Base-by-base conservation (phyloP, 2,888 invertebrate species). In the Resseliella maxima region DNA sequence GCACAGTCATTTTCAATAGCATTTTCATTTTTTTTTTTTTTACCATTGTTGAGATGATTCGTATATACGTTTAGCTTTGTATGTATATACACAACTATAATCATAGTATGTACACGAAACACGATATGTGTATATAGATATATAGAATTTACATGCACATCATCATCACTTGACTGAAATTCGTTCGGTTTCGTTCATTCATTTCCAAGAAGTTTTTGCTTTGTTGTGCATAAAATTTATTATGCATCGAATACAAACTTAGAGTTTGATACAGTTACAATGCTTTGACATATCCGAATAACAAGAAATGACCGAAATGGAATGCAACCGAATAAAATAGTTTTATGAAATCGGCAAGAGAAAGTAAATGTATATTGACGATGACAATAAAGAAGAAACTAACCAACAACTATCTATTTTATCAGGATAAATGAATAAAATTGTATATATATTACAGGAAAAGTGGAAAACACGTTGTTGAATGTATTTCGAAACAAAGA, bases 381-480 rank as follows among this genome's bases (percentile, higher is more conserved):
- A 50, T 18, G 18, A 50, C 8, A 18, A 18, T 2, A 18, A 18
- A 8, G 46, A 50, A 8, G 46, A 50, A 50, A 18, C 12, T 12
- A 41, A 41, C 41, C 18, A 59, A 59, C 24, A 6, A 24, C 59
- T 24, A 24, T 59, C 59, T 59, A n/a, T 59, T 59, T 59, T 59
- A 72, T 72, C 31, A 0, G 31, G 72, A 72, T 72, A 72, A 72
- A n/a, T 72, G 72, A 72, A 72, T 72, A 72, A 72, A 72, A 72
- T 72, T 72, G 72, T 72, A 27, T 59, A n/a, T n/a, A 18, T 50
- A 72, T 72, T 72, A 72, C 72, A 72, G 72, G 72, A 31, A 72
- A n/a, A 72, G 31, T 72, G 72, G 27, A 72, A 72, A 72, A 72
- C 72, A 31, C 18, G 27, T 12, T 15, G 72, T 27, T 12, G 31